Percentiles rank a stretch among this genome's conserved stretches.
Evolutionary conservation across 2,888 invertebrate species (phyloP).

Genomic region (Rhingia campestris): DNA sequence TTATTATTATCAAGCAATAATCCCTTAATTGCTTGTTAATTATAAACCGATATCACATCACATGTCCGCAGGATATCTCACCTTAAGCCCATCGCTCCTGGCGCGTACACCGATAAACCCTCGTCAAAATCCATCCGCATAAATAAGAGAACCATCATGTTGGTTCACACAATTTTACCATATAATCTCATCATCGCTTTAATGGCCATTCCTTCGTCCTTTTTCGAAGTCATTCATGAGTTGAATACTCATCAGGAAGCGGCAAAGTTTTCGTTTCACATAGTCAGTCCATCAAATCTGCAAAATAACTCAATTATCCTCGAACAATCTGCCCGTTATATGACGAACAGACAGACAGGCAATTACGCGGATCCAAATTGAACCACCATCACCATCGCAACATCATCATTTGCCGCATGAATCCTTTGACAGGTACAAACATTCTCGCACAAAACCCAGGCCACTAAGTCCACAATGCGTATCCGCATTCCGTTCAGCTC

Average conservation of each 20-base stretch:
- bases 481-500: conserved; percentile 16
- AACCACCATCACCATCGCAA: neutral
- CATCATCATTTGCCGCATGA: conserved; percentile 49
- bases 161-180: conserved; percentile 6
- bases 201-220: conserved; percentile 14
- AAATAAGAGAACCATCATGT: neutral
- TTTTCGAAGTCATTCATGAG: conserved; percentile 10
- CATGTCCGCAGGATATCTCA: neutral
- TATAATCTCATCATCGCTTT: conserved; percentile 10
- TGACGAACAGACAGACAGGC: conserved; percentile 31
- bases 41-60: too few relatives aligned
- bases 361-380: conserved; percentile 16
- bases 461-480: conserved; percentile 58
- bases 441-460: conserved; percentile 22
- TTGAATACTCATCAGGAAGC: conserved; percentile 9
- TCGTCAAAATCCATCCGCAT: neutral
- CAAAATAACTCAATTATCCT: conserved; percentile 51
- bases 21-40: too few relatives aligned
- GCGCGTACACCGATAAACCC: neutral
- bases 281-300: conserved; percentile 44
- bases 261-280: conserved; percentile 19
- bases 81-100: neutral
- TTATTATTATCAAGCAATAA: too few relatives aligned
- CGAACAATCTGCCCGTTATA: conserved; percentile 39
- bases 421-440: conserved; percentile 61